Conservation (phyloP, 2,113 vertebrate genomes). For the Urocolius indicus region DNA sequence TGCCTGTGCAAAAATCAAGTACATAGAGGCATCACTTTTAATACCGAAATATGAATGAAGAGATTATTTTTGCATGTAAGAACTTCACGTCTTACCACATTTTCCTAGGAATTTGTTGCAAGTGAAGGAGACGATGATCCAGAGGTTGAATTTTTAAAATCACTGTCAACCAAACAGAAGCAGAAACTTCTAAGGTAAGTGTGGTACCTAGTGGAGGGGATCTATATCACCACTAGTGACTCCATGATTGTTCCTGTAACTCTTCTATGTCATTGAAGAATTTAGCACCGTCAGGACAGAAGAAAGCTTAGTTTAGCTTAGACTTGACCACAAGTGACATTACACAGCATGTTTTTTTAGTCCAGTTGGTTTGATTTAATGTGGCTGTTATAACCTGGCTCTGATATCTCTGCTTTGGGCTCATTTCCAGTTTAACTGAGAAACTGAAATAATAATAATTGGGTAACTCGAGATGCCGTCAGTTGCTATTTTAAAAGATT, state of each 20-base stretch:
- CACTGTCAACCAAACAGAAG: slow-evolving; percentile 94
- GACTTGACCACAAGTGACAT: neutral
- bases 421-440: neutral
- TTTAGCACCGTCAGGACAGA: neutral
- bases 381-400: neutral
- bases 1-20: neutral
- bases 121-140: slow-evolving; percentile 96
- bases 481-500: neutral
- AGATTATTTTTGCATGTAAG: neutral
- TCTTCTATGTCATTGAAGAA: neutral
- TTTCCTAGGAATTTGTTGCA: slow-evolving; percentile 88
- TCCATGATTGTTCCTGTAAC: neutral
- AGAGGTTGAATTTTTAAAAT: slow-evolving; percentile 97
- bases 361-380: neutral
- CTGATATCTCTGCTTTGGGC: neutral
- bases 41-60: neutral
- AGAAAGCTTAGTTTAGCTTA: neutral
- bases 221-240: neutral
- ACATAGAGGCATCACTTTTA: neutral
- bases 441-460: neutral
- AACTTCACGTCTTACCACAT: neutral
- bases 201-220: neutral
- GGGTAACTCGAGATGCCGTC: neutral
- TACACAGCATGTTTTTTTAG: neutral
- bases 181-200: slow-evolving; percentile 94